Evolutionary conservation across 2,797 vertebrate species (phyloP), one percentile per base, ranked within the genome.

Genomic region (Silurus aristotelis): DNA sequence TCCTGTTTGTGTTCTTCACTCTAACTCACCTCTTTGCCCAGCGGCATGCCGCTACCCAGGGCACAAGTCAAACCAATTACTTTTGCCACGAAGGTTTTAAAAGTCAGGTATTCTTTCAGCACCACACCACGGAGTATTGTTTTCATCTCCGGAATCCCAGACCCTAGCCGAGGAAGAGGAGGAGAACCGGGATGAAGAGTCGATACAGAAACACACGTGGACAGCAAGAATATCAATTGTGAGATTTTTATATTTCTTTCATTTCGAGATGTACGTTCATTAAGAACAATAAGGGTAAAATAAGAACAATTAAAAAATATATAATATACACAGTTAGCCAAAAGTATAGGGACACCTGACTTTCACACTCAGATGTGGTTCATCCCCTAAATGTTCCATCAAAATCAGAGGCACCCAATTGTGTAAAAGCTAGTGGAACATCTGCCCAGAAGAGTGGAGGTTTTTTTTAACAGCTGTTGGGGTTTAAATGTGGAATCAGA

Each of bases 141-240:
- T 93, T 99, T 99, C 98, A 99, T 99, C 94, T 99, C 98, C 0
- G 98, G 98, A 91, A 99, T 99, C 70, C 98, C 98, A 0, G 98
- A 99, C 85, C 98, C 98, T 99, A 20, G 58, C 15, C 38, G 76
- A 86, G 86, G 25, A 83, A 70, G 64, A 70, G 82, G 83, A 77
- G 9, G 84, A 27, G 83, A 25, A 78, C 1, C 38, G 38, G 38
- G 38, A 38, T 38, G 0, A 71, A 80, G 83, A n/a, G 76, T 27
- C 72, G 43, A 78, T 67, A 22, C 6, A 76, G 56, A 56, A 48
- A 58, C 67, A 55, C 4, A 56, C 1, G 8, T 20, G 17, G 6
- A 43, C 27, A 43, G 63, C 12, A 25, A 64, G n/a, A 25, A 25
- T 5, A 66, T 66, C 27, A 1, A 27, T 27, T 10, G 64, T 27